Conservation (phyloP, 2,113 vertebrate species). For the Stomatorhinus ivindoensis region DNA sequence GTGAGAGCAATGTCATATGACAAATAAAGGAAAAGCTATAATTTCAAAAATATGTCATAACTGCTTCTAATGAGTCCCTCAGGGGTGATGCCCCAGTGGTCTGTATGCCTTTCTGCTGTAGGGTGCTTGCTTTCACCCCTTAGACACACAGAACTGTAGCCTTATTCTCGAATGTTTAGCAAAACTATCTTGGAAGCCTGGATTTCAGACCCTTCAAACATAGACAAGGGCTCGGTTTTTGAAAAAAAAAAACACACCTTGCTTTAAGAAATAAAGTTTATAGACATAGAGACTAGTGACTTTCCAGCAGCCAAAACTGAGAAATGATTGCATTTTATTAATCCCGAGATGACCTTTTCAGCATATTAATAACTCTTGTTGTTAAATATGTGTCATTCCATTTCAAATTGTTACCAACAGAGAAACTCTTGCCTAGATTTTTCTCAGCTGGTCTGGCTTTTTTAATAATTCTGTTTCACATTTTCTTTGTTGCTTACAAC, state of each 20-base stretch:
- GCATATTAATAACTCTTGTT: slow-evolving; percentile 6
- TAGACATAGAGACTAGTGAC: background rate
- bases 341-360: background rate
- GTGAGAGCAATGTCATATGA: slow-evolving; percentile 9
- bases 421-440: slow-evolving; percentile 12
- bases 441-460: background rate
- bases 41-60: slow-evolving; percentile 31
- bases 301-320: slow-evolving; percentile 7
- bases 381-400: slow-evolving; percentile 9
- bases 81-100: background rate
- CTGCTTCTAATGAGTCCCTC: slow-evolving; percentile 22
- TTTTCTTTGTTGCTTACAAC: slow-evolving; percentile 46
- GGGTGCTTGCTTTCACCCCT: slow-evolving; percentile 2
- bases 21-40: slow-evolving; percentile 28
- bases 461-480: slow-evolving; percentile 35
- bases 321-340: slow-evolving; percentile 9
- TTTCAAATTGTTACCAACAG: slow-evolving; percentile 20
- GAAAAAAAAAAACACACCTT: slow-evolving; percentile 2
- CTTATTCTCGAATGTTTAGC: slow-evolving; percentile 23
- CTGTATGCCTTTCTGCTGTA: background rate
- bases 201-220: slow-evolving; percentile 28
- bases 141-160: slow-evolving; percentile 14
- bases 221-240: slow-evolving; percentile 17
- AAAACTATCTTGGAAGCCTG: slow-evolving; percentile 23
- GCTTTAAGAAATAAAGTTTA: slow-evolving; percentile 8